Evolutionary conservation across 1,140 invertebrate species (phyloP).

Genomic region (Paraescarpia echinospica): DNA sequence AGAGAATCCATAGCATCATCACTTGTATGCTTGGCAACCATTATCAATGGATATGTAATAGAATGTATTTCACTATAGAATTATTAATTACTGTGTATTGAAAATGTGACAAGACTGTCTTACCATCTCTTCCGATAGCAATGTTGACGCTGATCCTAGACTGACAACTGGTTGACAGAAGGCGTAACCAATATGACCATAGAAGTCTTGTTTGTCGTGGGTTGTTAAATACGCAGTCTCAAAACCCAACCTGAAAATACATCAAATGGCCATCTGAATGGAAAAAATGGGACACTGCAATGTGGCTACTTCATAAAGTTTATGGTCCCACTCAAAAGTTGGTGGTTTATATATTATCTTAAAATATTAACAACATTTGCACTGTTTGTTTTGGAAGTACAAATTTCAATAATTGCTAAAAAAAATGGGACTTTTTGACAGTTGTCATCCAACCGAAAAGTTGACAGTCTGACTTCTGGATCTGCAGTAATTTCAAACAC

Average conservation of each 20-base stretch:
- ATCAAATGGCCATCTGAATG: not conserved
- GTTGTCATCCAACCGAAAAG: too few species aligned
- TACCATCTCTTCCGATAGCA: conserved; percentile 39
- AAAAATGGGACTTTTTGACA: too few species aligned
- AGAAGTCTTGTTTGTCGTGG: conserved; percentile 53
- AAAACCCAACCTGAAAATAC: conserved; percentile 40
- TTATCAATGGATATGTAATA: not conserved
- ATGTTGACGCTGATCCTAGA: conserved; percentile 41
- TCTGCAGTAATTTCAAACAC: too few species aligned
- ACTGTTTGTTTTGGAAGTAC: not conserved
- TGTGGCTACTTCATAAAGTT: not conserved
- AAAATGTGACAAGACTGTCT: conserved; percentile 1
- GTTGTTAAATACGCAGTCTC: conserved; percentile 48
- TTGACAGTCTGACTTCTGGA: too few species aligned
- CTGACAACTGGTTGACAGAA: conserved; percentile 45
- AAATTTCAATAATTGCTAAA: too few species aligned
- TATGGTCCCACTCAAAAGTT: too few species aligned
- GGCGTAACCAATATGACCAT: conserved; percentile 48
- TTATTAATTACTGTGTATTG: conserved; percentile 18
- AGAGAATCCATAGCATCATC: not conserved
- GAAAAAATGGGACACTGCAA: not conserved
- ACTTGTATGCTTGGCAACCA: not conserved
- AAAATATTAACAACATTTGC: not conserved
- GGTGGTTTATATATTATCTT: not conserved
- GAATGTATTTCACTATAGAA: not conserved